Evolutionary conservation across 1,140 invertebrate genomes (phyloP).

Genomic region (Bombyx mandarina): DNA sequence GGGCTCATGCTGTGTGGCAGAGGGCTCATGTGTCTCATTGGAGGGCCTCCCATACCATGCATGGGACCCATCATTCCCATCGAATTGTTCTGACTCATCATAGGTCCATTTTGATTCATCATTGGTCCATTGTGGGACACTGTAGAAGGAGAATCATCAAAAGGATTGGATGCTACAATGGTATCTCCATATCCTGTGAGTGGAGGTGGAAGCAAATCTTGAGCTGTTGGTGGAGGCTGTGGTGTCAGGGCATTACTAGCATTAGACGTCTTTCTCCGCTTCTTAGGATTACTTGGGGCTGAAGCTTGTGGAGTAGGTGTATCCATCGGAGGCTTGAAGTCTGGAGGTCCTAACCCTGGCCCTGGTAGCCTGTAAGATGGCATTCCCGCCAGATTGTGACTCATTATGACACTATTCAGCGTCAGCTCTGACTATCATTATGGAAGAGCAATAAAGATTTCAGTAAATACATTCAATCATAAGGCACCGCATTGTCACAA

Average conservation of each 20-base stretch:
- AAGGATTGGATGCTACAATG: constrained; percentile 94
- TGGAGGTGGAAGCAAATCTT: constrained; percentile 85
- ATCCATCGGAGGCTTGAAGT: constrained; percentile 75
- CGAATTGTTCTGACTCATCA: constrained; percentile 71
- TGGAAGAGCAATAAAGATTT: constrained; percentile 33
- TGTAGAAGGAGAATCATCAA: constrained; percentile 89
- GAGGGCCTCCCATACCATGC: constrained; percentile 78
- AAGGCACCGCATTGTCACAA: constrained; percentile 63
- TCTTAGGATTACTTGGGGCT: constrained; percentile 77
- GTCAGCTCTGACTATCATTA: constrained; percentile 54
- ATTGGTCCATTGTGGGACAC: constrained; percentile 73
- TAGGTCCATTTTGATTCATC: constrained; percentile 74
- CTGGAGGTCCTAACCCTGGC: constrained; percentile 74
- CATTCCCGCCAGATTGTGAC: constrained; percentile 78
- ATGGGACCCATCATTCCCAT: constrained; percentile 73
- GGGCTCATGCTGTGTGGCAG: constrained; percentile 77
- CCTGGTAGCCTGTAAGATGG: constrained; percentile 78
- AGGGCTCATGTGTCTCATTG: constrained; percentile 80
- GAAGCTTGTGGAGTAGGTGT: constrained; percentile 71
- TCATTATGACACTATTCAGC: constrained; percentile 70
- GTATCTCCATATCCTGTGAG: constrained; percentile 92
- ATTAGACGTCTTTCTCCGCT: constrained; percentile 77
- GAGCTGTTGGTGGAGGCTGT: constrained; percentile 74
- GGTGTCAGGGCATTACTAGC: constrained; percentile 72
- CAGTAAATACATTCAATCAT: constrained; percentile 41